Evolutionary conservation across 1,140 invertebrate genomes (phyloP), one percentile per base, ranked within the genome.

Genomic region (Formica selysi): DNA sequence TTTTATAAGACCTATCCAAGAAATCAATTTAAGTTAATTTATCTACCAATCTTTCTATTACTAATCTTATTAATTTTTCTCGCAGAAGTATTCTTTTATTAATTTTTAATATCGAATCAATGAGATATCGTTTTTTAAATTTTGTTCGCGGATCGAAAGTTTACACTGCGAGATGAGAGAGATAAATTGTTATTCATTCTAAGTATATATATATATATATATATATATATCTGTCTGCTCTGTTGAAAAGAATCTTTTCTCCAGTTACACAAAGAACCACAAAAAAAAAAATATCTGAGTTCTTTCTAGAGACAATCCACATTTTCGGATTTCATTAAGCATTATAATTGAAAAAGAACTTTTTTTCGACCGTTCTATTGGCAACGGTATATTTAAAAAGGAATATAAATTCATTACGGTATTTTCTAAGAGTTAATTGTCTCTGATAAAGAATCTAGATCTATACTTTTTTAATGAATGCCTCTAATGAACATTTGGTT

Each of bases 401-500:
- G 29, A 41, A 51, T 41, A 68, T 10, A 44, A 51, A 26, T 29
- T 36, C 13, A 57, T 68, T 16, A 16, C 3, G 1, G 1, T n/a
- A 16, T 54, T 44, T 44, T 44, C 26, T 13, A 19, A 54, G 4
- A 57, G 11, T 19, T 38, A 38, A 70, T 32, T 44, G 10, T 0
- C 7, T 29, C 7, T 36, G 2, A 2, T 32, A 64, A 70, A 68
- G 48, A 59, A 29, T 5, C 3, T 0, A 78, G 11, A 59, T 70
- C 10, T 59, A 38, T 36, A 2, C 6, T 26, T 74, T 26, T 74
- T 4, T 59, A 59, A 51, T 10, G 36, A 76, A 10, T 41, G 5
- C n/a, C 57, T 79, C 26, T 68, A 79, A 68, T 57, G 36, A 80
- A 38, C 36, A 67, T 68, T 68, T 1, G 16, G 62, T 36, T 22